Evolutionary conservation across 2,113 vertebrate genomes (phyloP), one percentile per base, ranked within the genome.

Genomic region (Corythornis madagascariensis): DNA sequence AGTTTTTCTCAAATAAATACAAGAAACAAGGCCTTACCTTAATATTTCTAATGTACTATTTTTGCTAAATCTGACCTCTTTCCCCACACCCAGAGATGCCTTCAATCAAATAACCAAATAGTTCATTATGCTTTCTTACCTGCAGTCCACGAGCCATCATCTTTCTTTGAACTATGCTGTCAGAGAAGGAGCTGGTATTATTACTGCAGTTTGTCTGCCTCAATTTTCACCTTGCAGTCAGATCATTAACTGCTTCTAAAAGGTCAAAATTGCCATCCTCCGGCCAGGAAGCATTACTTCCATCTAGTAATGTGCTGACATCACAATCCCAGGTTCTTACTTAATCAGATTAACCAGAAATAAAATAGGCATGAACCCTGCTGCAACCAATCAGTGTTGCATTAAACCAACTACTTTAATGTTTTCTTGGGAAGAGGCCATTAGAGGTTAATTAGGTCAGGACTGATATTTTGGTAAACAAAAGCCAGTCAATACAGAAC

Each of bases 301-400:
- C n/a, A 72, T 53, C 43, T 76, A 1, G 61, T 90, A 72, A 88
- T 89, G 38, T 76, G 74, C 18, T 91, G 91, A 96, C 88, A 94
- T 93, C 83, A 92, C 88, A 94, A 92, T 92, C 64, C 64, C 35
- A 48, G 47, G 25, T 72, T 96, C 2, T 92, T 78, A 83, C 40
- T 79, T 94, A 90, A 92, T 77, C 84, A 72, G 87, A 87, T 96
- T 95, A 96, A 75, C 72, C 69, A 88, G 65, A 80, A 89, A 96
- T 87, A 88, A 95, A 93, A 78, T 67, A 52, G 50, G 47, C 10
- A 88, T 83, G 52, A 88, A 66, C n/a, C 43, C 59, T 63, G 35
- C 74, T 83, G 31, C 38, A 67, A 31, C 60, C 73, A 95, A 38
- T 76, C 29, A 48, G 38, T 42, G 26, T 38, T 38, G 10, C 38